phyloP scores from a whole-genome alignment of 2,113 vertebrate species.

The Jacana jacana region DNA sequence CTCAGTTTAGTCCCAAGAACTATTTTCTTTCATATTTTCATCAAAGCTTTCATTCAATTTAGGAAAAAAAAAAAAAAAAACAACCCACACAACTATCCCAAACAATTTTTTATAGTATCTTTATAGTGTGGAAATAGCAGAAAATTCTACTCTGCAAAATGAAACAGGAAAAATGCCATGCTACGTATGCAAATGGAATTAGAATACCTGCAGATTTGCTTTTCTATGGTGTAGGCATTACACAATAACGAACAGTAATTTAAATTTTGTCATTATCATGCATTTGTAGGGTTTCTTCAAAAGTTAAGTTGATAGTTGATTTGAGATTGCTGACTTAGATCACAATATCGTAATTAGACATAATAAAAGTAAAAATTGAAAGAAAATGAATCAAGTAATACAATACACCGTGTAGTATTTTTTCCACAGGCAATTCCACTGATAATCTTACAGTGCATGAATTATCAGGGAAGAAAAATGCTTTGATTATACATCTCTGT shows the following conservation, averaged over 20 bases:
- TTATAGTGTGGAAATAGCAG: not conserved
- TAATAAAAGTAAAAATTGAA: constrained; percentile 38
- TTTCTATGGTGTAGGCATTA: not conserved
- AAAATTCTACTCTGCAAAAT: not conserved
- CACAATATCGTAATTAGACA: constrained; percentile 26
- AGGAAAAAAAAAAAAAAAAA: not conserved
- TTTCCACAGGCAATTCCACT: not conserved
- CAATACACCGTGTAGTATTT: not conserved
- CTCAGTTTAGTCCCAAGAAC: not conserved
- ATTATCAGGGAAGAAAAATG: not conserved
- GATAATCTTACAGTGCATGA: not conserved
- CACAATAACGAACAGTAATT: not conserved
- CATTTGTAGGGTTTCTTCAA: not conserved
- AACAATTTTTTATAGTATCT: not conserved
- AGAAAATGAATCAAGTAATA: constrained; percentile 30
- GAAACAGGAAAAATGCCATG: not conserved
- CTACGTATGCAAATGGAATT: not conserved
- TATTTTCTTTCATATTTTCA: not conserved
- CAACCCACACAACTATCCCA: not conserved
- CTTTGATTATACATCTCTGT: not conserved
- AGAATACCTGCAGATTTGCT: not conserved
- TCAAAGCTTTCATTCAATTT: not conserved
- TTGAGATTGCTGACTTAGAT: constrained; percentile 28
- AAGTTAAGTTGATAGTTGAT: constrained; percentile 41
- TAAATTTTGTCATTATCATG: not conserved